Conservation (phyloP, 2,113 vertebrate species). For the Siniperca chuatsi region DNA sequence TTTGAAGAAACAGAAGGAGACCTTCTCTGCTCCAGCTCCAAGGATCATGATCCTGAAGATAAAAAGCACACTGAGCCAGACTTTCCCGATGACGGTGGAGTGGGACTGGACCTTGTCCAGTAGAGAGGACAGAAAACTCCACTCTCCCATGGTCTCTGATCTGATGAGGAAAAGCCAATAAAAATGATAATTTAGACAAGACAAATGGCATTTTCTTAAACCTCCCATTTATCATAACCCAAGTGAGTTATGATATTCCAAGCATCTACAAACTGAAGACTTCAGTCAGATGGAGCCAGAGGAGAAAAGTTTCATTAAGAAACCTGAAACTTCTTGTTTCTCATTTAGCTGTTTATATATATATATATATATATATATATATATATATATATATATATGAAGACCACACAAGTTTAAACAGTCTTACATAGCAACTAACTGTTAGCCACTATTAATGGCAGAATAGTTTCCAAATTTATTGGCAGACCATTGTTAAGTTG, state of each 20-base stretch:
- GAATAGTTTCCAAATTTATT: neutral
- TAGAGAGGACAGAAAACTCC: constrained; percentile 88
- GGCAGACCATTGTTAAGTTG: neutral
- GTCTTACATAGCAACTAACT: neutral
- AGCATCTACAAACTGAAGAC: neutral
- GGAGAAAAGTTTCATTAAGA: neutral
- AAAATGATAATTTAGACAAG: neutral
- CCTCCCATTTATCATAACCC: neutral
- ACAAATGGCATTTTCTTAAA: neutral
- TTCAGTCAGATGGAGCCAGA: neutral
- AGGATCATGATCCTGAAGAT: constrained; percentile 96
- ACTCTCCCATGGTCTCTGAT: constrained; percentile 80
- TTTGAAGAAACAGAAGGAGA: constrained; percentile 21
- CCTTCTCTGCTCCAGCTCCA: constrained; percentile 87
- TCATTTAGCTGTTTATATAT: neutral
- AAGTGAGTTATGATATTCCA: neutral
- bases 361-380: no score
- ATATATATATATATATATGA: no score
- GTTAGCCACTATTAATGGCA: neutral
- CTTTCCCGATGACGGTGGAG: constrained; percentile 90
- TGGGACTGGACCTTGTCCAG: constrained; percentile 95
- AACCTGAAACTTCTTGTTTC: neutral
- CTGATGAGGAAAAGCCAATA: constrained; percentile 19
- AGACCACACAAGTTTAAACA: neutral
- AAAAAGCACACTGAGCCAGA: constrained; percentile 97